A percentile compares a stretch with the other conserved stretches of the same genome.
phyloP scores from a whole-genome alignment of 2,888 invertebrate species.

The Cheilosia soror region DNA sequence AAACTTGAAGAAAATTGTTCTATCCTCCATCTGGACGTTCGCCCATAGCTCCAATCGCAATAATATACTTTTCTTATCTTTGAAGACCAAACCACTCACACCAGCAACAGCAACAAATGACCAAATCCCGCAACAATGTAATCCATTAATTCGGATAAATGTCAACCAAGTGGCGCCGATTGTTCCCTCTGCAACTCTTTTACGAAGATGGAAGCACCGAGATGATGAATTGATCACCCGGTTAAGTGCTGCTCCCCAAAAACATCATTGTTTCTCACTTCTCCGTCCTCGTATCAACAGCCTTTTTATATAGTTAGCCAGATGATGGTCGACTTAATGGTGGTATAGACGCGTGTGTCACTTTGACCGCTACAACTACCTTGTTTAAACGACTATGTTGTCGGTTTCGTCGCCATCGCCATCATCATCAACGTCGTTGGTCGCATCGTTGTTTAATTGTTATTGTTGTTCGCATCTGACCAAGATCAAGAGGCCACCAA shows the following conservation, averaged over 20 bases:
- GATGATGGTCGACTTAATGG: background rate
- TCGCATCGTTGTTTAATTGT: slow-evolving; percentile 66
- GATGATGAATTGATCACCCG: slow-evolving; percentile 69
- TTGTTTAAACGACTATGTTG: slow-evolving; percentile 38
- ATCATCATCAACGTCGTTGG: background rate
- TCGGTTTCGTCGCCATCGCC: slow-evolving; percentile 16
- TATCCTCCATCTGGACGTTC: too few relatives aligned
- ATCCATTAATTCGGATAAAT: slow-evolving; percentile 70
- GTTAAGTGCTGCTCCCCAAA: slow-evolving; percentile 53
- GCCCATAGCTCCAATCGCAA: background rate
- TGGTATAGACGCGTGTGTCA: slow-evolving; percentile 21
- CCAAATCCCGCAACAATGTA: slow-evolving; percentile 36
- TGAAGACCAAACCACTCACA: slow-evolving; percentile 9
- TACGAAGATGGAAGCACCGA: slow-evolving; percentile 13
- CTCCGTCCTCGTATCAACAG: background rate
- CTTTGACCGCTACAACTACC: slow-evolving; percentile 36
- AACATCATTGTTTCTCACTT: slow-evolving; percentile 49
- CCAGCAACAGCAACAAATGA: background rate
- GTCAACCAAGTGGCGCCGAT: slow-evolving; percentile 71
- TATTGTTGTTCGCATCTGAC: slow-evolving; percentile 57
- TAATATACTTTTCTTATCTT: slow-evolving; percentile 3
- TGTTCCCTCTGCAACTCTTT: slow-evolving; percentile 42
- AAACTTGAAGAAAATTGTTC: too few relatives aligned
- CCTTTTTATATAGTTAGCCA: background rate
- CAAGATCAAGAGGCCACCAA: slow-evolving; percentile 41